A percentile compares a stretch with the other conserved stretches of the same genome.
Conservation (phyloP, 1,140 invertebrate species). For the Penaeus indicus region DNA sequence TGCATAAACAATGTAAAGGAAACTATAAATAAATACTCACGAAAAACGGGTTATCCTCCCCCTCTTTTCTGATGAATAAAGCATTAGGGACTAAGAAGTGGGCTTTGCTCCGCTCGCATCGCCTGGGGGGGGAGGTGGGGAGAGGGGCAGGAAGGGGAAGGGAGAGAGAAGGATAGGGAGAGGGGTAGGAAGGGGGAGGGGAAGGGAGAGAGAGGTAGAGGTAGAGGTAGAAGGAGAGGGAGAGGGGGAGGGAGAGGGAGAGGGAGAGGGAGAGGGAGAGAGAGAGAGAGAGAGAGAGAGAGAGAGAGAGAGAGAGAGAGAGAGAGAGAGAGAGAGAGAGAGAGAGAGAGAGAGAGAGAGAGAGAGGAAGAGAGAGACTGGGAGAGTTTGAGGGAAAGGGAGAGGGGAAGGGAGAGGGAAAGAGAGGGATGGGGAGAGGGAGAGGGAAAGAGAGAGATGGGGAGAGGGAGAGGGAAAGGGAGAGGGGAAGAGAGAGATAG, state of each 20-base stretch:
- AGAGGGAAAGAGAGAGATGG: neutral
- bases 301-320: neutral
- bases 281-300: neutral
- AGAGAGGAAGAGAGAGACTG: neutral
- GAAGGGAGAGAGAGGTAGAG: too few species aligned
- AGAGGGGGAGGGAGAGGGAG: neutral
- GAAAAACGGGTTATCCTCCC: too few species aligned
- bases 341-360: neutral
- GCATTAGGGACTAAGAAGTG: too few species aligned
- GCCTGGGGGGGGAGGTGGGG: neutral
- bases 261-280: neutral
- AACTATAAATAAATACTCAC: too few species aligned
- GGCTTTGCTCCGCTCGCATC: too few species aligned
- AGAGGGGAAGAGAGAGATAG: neutral
- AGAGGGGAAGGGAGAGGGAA: neutral
- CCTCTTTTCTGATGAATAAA: too few species aligned
- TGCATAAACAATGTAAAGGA: too few species aligned
- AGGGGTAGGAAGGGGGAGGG: too few species aligned
- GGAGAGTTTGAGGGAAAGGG: neutral
- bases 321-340: slow-evolving; percentile 6
- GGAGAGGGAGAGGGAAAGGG: neutral
- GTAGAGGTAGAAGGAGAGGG: too few species aligned
- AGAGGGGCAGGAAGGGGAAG: neutral
- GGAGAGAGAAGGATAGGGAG: neutral
- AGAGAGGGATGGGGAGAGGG: neutral